These are phyloP conservation scores for Drosophila pseudotakahashii DNA, from an alignment of 2,888 invertebrate genomes.

Conservation along the genomic window DNA sequence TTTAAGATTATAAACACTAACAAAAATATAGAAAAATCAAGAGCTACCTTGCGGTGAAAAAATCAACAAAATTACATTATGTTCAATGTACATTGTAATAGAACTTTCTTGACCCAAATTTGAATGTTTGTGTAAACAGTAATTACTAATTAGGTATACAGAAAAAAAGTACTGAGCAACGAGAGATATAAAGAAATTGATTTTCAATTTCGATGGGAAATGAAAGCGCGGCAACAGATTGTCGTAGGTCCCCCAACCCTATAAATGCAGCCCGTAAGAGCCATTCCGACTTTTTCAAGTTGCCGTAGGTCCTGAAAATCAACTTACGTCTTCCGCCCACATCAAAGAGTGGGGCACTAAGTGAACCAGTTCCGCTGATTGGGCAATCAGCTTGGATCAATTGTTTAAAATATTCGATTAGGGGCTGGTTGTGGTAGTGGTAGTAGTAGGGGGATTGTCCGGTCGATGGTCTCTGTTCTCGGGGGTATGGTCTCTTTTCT, in stretches of 20 bases:
- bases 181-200: neutral
- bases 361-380: conserved; percentile 37
- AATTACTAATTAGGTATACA: conserved; percentile 9
- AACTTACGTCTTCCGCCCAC: conserved; percentile 26
- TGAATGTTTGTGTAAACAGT: conserved; percentile 24
- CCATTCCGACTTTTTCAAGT: conserved; percentile 24
- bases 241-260: conserved; percentile 32
- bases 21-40: neutral
- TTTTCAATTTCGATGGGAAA: neutral
- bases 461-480: conserved; percentile 26
- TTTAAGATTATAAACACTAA: neutral
- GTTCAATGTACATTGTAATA: conserved; percentile 24
- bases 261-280: neutral
- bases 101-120: conserved; percentile 27
- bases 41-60: neutral
- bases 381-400: conserved; percentile 56
- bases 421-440: neutral
- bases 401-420: conserved; percentile 39
- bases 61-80: conserved; percentile 10
- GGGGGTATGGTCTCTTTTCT: neutral
- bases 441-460: conserved; percentile 1
- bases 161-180: conserved; percentile 1
- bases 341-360: conserved; percentile 53
- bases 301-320: conserved; percentile 41
- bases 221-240: conserved; percentile 13